These are phyloP conservation scores for Ligdia adustata DNA, from an alignment of 2,888 invertebrate genomes.

Conservation along the genomic window DNA sequence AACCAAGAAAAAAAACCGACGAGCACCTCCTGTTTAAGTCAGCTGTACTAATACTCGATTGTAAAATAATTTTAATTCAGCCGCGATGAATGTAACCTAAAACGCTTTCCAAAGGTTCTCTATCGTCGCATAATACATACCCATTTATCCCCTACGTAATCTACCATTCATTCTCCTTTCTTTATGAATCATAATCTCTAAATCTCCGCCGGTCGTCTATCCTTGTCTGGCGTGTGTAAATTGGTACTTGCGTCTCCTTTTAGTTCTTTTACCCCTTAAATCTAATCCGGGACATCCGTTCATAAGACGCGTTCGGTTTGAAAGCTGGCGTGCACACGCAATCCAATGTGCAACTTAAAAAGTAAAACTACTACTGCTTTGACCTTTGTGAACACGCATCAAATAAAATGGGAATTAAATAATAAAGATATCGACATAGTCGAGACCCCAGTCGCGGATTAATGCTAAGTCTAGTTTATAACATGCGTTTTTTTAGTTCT, in stretches of 20 bases:
- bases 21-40: too few relatives aligned
- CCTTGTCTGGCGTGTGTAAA: constrained; percentile 58
- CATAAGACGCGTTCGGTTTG: constrained; percentile 63
- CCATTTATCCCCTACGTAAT: constrained; percentile 74
- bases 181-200: constrained; percentile 84
- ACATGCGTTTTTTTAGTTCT: too few relatives aligned
- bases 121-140: constrained; percentile 58
- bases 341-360: constrained; percentile 22
- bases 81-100: too few relatives aligned
- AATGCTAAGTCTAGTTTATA: too few relatives aligned
- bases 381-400: not conserved
- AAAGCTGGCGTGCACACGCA: constrained; percentile 47
- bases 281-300: constrained; percentile 82
- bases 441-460: too few relatives aligned
- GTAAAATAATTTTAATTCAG: not conserved
- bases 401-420: not conserved
- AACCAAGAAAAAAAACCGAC: too few relatives aligned
- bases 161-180: constrained; percentile 80
- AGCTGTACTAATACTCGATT: too few relatives aligned
- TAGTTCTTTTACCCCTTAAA: constrained; percentile 80
- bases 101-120: constrained; percentile 52
- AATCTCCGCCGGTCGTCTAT: constrained; percentile 67
- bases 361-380: constrained; percentile 10
- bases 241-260: constrained; percentile 59
- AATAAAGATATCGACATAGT: too few relatives aligned